Evolutionary conservation across 1,140 invertebrate species (phyloP).

Genomic region (Episyrphus balteatus): DNA sequence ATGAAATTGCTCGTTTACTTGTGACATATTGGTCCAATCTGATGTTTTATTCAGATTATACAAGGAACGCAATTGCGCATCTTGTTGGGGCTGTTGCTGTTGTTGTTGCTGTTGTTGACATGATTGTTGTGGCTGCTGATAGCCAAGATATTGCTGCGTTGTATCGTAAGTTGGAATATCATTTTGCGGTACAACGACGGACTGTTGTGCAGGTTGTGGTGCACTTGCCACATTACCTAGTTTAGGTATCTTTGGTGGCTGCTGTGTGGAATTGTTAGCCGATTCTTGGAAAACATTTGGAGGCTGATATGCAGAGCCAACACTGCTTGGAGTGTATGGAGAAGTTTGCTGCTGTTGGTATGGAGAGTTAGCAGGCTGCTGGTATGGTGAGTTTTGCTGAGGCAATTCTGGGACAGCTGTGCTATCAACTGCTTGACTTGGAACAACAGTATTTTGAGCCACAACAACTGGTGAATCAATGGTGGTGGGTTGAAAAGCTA

Average conservation of each 20-base stretch:
- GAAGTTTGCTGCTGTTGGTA: constrained; percentile 15
- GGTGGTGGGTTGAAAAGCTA: too few species aligned
- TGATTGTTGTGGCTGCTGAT: constrained; percentile 10
- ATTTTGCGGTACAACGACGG: background rate
- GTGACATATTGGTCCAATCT: background rate
- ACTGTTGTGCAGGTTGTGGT: background rate
- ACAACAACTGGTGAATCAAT: too few species aligned
- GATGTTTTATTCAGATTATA: constrained; percentile 1
- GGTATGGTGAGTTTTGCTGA: constrained; percentile 33
- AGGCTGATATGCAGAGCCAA: background rate
- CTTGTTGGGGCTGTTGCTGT: constrained; percentile 11
- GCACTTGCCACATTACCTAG: too few species aligned
- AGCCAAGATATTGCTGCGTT: too few species aligned
- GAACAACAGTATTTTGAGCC: too few species aligned
- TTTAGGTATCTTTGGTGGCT: background rate
- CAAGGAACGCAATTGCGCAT: background rate
- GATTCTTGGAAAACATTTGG: too few species aligned
- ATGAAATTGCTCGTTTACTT: background rate
- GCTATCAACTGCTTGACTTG: constrained; percentile 16
- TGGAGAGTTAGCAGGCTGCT: constrained; percentile 26
- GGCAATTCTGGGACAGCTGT: constrained; percentile 22
- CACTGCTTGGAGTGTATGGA: constrained; percentile 1
- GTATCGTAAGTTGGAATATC: too few species aligned
- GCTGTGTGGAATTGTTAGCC: background rate
- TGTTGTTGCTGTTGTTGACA: constrained; percentile 16